Percentiles rank a stretch among this genome's conserved stretches.
Conservation (phyloP, 2,797 vertebrate genomes). For the Odontamblyopus rebecca region DNA sequence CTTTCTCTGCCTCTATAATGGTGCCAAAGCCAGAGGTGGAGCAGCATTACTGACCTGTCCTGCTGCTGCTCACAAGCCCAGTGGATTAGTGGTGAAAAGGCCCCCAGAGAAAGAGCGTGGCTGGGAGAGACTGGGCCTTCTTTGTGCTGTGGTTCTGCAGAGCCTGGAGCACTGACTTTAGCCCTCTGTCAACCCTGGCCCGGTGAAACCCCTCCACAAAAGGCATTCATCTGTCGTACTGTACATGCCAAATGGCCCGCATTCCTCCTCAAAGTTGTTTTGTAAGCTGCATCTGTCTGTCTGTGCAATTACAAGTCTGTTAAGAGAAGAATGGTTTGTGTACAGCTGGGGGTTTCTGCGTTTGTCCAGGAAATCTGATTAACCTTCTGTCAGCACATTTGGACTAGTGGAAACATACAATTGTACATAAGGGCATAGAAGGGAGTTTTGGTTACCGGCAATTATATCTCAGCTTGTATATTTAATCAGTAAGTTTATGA, state of each 20-base stretch:
- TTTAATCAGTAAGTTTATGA: neutral
- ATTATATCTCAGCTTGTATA: neutral
- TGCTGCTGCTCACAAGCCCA: conserved; percentile 70
- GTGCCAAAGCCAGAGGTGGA: conserved; percentile 73
- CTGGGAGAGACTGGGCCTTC: conserved; percentile 70
- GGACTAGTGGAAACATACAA: conserved; percentile 64
- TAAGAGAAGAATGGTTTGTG: conserved; percentile 73
- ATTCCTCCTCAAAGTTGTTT: conserved; percentile 73
- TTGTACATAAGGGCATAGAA: conserved; percentile 49
- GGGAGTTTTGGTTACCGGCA: neutral
- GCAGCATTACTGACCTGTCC: conserved; percentile 74
- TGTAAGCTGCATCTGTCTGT: conserved; percentile 74
- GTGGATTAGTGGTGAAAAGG: conserved; percentile 76
- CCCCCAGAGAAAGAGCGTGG: conserved; percentile 69
- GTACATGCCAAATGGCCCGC: conserved; percentile 73
- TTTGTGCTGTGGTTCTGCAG: conserved; percentile 72
- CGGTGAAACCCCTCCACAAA: conserved; percentile 74
- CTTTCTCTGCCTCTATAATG: conserved; percentile 68
- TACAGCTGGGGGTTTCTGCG: conserved; percentile 70
- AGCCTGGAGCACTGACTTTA: conserved; percentile 72
- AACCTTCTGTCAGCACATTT: conserved; percentile 73
- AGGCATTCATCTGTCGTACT: conserved; percentile 75
- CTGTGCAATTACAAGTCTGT: conserved; percentile 71
- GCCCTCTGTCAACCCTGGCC: conserved; percentile 68
- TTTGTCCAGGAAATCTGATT: conserved; percentile 75